Base-by-base conservation (phyloP, 2,113 vertebrate species). In the Paracanthobrama guichenoti region DNA sequence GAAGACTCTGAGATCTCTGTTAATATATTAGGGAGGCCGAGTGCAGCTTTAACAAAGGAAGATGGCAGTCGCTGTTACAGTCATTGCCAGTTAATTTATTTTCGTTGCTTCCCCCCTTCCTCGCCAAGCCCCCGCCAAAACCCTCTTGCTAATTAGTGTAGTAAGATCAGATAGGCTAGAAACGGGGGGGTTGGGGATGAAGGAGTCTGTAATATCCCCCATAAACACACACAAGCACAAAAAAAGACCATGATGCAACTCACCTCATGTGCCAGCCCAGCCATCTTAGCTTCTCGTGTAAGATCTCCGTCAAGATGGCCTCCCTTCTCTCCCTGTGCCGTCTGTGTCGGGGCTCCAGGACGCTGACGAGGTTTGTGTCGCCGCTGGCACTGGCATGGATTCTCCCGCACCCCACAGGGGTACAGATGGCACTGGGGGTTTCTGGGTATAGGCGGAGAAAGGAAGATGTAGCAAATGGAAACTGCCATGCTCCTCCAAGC, bases 81-180 rank as follows among this genome's bases (percentile, higher is more conserved):
- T 93, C 91, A 74, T 91, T 94, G 92, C 93, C 91, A 94, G 92
- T 93, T 93, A 91, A 93, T 94, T 93, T 92, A 92, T 93, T 94
- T 93, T 92, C 90, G 92, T 92, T 92, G 87, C 90, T 84, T 85
- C 88, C 91, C 91, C 69, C 84, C 82, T 60, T 85, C 86, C 57
- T 53, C 66, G 50, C 42, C 39, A 84, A 78, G 20, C 80, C 87
- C 89, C 88, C 83, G 77, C 69, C 88, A 90, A 91, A 88, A 57
- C 75, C 81, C 79, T 91, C 90, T 93, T 90, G 89, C 91, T 94
- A 94, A 95, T 95, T 95, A 94, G 90, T 91, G 50, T 75, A 76
- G 84, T 80, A 90, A 90, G 64, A 93, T 91, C 90, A 90, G 89
- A 92, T 92, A 89, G 90, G 88, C 86, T 87, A 88, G 86, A 88